Percentiles rank a stretch among this genome's conserved stretches.
These are phyloP conservation scores for Campaea margaritaria DNA, from an alignment of 2,888 invertebrate genomes.

Conservation along the genomic window DNA sequence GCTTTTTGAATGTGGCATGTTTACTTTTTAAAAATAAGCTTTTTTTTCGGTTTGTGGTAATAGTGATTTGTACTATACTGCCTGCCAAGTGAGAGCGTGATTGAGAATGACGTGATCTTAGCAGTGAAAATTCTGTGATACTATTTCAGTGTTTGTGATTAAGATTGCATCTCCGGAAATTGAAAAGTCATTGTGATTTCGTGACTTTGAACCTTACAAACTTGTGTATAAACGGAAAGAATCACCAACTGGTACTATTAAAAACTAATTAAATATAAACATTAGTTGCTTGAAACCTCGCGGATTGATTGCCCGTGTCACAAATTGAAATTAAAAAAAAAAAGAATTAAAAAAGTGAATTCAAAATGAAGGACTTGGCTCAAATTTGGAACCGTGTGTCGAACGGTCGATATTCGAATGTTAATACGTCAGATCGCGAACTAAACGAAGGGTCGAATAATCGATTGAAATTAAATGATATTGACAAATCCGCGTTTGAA, in stretches of 20 bases:
- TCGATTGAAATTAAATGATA: constrained; percentile 62
- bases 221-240: constrained; percentile 16
- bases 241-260: constrained; percentile 18
- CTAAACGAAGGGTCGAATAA: constrained; percentile 66
- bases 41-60: background rate
- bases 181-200: constrained; percentile 8
- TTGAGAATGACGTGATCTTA: constrained; percentile 6
- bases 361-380: constrained; percentile 86
- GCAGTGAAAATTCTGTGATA: background rate
- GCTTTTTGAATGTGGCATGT: constrained; percentile 41
- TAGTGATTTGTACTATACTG: background rate
- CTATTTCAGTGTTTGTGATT: background rate
- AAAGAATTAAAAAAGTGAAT: background rate
- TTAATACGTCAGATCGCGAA: constrained; percentile 72
- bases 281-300: constrained; percentile 14
- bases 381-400: constrained; percentile 85
- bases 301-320: constrained; percentile 4
- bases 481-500: constrained; percentile 63
- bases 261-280: constrained; percentile 18
- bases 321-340: constrained; percentile 1
- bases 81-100: background rate
- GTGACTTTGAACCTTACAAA: constrained; percentile 14
- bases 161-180: background rate
- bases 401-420: constrained; percentile 84
- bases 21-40: constrained; percentile 23